Evolutionary conservation across 2,797 vertebrate species (phyloP).

Genomic region (Falco peregrinus): DNA sequence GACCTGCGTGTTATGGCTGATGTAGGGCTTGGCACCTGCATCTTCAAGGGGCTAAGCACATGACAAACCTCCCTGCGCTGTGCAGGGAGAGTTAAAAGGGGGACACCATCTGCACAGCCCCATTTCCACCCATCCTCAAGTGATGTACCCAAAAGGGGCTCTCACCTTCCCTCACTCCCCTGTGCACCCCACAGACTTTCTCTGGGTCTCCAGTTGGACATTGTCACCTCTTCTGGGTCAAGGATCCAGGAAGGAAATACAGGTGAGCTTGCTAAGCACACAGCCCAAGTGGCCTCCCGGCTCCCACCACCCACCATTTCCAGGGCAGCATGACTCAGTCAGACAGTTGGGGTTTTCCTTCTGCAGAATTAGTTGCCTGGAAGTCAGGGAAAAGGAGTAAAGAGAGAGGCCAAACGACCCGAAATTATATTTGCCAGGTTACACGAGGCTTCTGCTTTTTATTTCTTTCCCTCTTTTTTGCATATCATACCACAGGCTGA

Average conservation of each 20-base stretch:
- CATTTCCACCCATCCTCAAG: no score
- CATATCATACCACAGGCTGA: background rate
- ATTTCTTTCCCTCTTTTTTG: background rate
- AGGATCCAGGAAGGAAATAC: no score
- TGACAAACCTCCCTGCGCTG: fast-evolving
- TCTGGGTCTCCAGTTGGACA: background rate
- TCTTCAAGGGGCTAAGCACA: background rate
- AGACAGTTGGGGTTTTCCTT: background rate
- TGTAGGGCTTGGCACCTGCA: background rate
- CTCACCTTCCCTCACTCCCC: background rate
- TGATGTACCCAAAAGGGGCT: background rate
- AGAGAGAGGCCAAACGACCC: background rate
- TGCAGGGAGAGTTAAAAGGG: fast-evolving
- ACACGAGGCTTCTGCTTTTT: background rate
- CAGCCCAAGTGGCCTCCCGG: background rate
- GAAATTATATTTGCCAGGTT: background rate
- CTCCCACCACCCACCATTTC: background rate
- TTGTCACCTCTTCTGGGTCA: background rate
- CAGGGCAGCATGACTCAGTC: fast-evolving
- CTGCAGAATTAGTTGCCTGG: background rate
- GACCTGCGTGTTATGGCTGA: background rate
- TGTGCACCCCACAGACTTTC: fast-evolving
- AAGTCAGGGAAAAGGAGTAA: background rate
- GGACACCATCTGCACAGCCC: background rate
- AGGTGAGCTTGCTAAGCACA: background rate